Conservation (phyloP, 2,113 vertebrate genomes). For the Probosciger aterrimus region DNA sequence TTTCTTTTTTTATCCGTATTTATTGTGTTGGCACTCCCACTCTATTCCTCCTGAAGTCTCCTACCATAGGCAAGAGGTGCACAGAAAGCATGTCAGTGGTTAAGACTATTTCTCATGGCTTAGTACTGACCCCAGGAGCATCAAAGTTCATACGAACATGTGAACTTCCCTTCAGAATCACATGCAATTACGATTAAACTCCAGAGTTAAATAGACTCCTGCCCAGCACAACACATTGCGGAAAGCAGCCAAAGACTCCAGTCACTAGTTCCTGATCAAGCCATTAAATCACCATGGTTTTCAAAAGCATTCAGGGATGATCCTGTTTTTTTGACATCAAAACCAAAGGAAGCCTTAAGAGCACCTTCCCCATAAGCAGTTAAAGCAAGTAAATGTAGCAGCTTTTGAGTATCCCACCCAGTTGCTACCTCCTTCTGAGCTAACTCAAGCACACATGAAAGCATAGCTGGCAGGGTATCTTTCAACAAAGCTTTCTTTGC, state of each 20-base stretch:
- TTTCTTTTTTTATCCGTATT: neutral
- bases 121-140: neutral
- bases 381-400: neutral
- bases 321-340: neutral
- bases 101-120: neutral
- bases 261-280: neutral
- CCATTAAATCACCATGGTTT: neutral
- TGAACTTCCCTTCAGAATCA: neutral
- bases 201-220: neutral
- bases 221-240: neutral
- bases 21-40: neutral
- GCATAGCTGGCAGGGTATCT: neutral
- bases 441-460: rapidly evolving
- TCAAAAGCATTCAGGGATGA: neutral
- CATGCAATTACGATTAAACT: neutral
- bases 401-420: neutral
- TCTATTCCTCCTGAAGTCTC: neutral
- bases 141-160: neutral
- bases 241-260: neutral
- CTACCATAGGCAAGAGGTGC: neutral
- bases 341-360: neutral
- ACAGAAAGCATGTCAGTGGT: neutral
- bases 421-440: neutral
- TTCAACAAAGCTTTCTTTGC: neutral
- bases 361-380: rapidly evolving